Evolutionary conservation across 2,888 invertebrate species (phyloP).

Genomic region (Leptopilina syphax): DNA sequence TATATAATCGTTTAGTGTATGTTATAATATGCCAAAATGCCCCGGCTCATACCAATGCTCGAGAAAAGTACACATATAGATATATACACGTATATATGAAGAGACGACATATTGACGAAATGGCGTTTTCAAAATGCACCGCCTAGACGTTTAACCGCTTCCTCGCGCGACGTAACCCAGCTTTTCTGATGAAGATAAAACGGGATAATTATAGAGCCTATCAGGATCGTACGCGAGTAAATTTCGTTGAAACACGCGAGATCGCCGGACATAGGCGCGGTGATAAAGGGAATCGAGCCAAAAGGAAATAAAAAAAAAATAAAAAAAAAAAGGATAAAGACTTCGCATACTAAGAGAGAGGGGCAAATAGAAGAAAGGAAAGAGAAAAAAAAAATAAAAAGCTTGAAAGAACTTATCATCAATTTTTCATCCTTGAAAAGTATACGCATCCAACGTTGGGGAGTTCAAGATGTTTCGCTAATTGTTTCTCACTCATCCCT

Average conservation of each 20-base stretch:
- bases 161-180: conserved; percentile 55
- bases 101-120: conserved; percentile 35
- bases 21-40: background rate
- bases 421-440: conserved; percentile 37
- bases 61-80: too few species aligned
- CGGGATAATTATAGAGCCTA: conserved; percentile 75
- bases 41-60: too few species aligned
- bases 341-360: conserved; percentile 2
- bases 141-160: conserved; percentile 56
- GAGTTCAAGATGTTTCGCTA: conserved; percentile 54
- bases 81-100: background rate
- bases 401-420: conserved; percentile 29
- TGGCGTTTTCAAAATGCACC: conserved; percentile 55
- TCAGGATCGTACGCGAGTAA: conserved; percentile 72
- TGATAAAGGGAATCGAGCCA: conserved; percentile 65
- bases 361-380: background rate
- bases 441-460: conserved; percentile 19
- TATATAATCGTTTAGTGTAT: background rate
- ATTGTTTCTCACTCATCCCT: conserved; percentile 61
- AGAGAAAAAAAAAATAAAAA: background rate
- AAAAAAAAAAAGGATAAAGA: conserved; percentile 43
- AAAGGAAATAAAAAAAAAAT: conserved; percentile 51
- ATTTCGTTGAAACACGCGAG: conserved; percentile 73
- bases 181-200: conserved; percentile 73
- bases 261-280: conserved; percentile 68